Conservation (phyloP, 2,113 vertebrate genomes). For the Ictalurus furcatus region DNA sequence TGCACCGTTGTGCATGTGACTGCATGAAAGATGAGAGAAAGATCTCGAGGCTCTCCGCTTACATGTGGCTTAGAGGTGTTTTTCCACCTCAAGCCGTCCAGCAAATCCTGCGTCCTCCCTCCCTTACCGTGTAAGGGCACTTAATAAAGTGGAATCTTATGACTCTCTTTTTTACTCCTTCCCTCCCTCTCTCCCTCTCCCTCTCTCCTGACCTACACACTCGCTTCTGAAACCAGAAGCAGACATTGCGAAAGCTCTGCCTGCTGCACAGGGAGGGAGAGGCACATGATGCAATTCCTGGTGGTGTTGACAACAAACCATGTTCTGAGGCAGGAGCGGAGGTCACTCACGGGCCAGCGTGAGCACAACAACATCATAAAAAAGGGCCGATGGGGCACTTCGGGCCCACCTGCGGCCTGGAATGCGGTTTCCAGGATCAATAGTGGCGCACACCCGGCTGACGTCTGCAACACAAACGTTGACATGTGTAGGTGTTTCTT, state of each 20-base stretch:
- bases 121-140: slow-evolving; percentile 60
- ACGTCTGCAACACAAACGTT: slow-evolving; percentile 15
- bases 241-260: slow-evolving; percentile 71
- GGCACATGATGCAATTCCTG: slow-evolving; percentile 66
- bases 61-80: slow-evolving; percentile 15
- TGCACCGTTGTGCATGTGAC: neutral
- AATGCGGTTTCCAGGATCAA: slow-evolving; percentile 33
- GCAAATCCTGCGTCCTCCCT: slow-evolving; percentile 29
- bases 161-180: slow-evolving; percentile 51
- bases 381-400: neutral
- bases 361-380: slow-evolving; percentile 40
- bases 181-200: slow-evolving; percentile 12
- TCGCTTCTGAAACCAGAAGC: slow-evolving; percentile 50
- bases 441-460: slow-evolving; percentile 1
- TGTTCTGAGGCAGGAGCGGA: slow-evolving; percentile 51
- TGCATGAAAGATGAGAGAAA: slow-evolving; percentile 2
- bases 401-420: slow-evolving; percentile 21
- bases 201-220: slow-evolving; percentile 54
- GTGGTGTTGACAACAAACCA: slow-evolving; percentile 67
- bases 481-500: slow-evolving; percentile 31
- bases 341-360: slow-evolving; percentile 56
- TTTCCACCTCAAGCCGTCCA: slow-evolving; percentile 13
- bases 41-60: neutral
- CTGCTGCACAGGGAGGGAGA: slow-evolving; percentile 30
- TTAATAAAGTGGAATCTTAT: slow-evolving; percentile 62